Base-by-base conservation (phyloP, 1,140 invertebrate species). In the Thaumetopoea pityocampa region DNA sequence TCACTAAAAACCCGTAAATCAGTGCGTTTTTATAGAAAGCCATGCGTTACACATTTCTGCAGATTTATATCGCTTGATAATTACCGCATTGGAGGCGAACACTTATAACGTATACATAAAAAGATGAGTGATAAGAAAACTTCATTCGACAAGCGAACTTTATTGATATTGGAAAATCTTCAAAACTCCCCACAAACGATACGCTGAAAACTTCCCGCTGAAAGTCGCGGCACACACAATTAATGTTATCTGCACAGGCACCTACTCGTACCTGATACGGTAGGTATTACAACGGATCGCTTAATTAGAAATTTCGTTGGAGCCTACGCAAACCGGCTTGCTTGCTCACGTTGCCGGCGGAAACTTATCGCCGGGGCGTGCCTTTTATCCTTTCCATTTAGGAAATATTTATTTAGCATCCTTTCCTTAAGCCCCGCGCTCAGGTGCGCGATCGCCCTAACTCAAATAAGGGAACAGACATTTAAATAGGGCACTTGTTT, bases 371-470 rank as follows among this genome's bases (percentile, higher is more conserved):
- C 44, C 49, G 58, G 61, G 51, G 59, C 63, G 67, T 69, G 63
- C 62, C 67, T 67, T 66, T 71, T 67, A 66, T 69, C 68, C 68
- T 42, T 74, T 68, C 57, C 64, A 65, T 74, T 72, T 58, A 61
- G 70, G 67, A 72, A 78, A 78, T 78, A 74, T 78, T 74, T 78
- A 72, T 74, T 74, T 67, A 72, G 65, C 66, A 72, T 66, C 68
- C 67, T 67, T 72, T 72, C 67, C 64, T 63, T 74, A 78, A 74
- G 73, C 70, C 55, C 53, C 55, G 60, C 50, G 58, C 70, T 38
- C 73, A 78, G 73, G 73, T 78, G 73, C 61, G 68, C 57, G 51
- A 58, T 57, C 51, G 64, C 44, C 57, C 60, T 57, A 74, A 78
- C 70, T 68, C 70, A 78, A 78, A 78, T 63, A 59, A 74, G 47